A percentile compares a stretch with the other conserved stretches of the same genome.
phyloP scores from a whole-genome alignment of 2,113 vertebrate species.

The Spea bombifrons region DNA sequence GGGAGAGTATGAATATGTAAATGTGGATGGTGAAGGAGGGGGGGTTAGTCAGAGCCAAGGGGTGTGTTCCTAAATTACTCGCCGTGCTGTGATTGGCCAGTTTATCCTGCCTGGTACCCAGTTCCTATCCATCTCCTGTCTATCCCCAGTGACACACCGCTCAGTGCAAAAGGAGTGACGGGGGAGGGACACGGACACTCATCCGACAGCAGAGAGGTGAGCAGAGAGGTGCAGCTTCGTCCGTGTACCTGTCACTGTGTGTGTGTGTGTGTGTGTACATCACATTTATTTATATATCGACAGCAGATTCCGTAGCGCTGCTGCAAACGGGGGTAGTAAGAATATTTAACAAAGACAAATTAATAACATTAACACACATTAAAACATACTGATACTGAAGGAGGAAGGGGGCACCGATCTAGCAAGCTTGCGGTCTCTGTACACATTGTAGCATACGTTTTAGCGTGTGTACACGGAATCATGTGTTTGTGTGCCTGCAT shows the following conservation, averaged over 20 bases:
- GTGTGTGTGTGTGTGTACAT: neutral
- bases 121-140: constrained; percentile 22
- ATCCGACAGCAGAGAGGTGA: constrained; percentile 20
- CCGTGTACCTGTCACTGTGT: neutral
- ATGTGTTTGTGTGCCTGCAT: no score
- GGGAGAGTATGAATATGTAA: constrained; percentile 41
- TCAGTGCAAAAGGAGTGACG: neutral
- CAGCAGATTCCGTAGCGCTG: no score
- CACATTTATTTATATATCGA: no score
- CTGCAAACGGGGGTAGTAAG: no score
- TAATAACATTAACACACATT: no score
- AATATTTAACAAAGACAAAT: no score
- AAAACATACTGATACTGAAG: no score
- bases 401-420: no score
- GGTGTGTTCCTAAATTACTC: constrained; percentile 22
- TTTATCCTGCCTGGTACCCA: constrained; percentile 34
- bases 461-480: neutral
- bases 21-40: constrained; percentile 5
- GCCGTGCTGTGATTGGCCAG: constrained; percentile 23
- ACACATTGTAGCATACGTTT: neutral
- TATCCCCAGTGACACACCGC: constrained; percentile 16
- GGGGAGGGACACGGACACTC: constrained; percentile 13
- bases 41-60: neutral
- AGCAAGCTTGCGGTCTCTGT: no score
- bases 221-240: neutral